Conservation (phyloP, 1,140 invertebrate genomes). For the Leptinotarsa lineolata region DNA sequence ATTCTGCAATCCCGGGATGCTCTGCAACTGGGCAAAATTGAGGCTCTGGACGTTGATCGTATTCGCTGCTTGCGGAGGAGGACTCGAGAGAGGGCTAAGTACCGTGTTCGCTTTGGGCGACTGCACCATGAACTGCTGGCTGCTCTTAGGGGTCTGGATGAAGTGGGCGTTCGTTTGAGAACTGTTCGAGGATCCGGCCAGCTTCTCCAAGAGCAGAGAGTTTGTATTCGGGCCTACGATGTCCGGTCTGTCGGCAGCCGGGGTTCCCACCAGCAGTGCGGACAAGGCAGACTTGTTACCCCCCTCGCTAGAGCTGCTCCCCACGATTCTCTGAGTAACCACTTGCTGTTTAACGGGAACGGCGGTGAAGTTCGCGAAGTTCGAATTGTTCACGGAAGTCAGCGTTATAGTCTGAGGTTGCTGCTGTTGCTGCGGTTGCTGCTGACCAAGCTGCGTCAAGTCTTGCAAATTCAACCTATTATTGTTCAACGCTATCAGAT, state of each 20-base stretch:
- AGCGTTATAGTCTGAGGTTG: constrained; percentile 52
- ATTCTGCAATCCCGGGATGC: constrained; percentile 77
- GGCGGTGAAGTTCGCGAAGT: constrained; percentile 45
- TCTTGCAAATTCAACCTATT: constrained; percentile 51
- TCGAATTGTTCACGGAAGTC: constrained; percentile 46
- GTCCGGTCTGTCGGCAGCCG: constrained; percentile 64
- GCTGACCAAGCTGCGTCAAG: constrained; percentile 25
- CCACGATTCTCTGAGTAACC: constrained; percentile 37
- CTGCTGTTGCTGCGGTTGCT: constrained; percentile 43
- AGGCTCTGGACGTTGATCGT: constrained; percentile 72
- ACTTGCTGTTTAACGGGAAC: constrained; percentile 50
- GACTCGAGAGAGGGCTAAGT: constrained; percentile 62
- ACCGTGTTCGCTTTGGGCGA: constrained; percentile 47
- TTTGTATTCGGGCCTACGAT: constrained; percentile 61
- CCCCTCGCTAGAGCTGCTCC: constrained; percentile 30
- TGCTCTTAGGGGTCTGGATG: constrained; percentile 43
- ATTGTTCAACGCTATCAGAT: constrained; percentile 58
- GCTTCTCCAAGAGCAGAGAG: constrained; percentile 62
- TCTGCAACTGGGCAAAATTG: constrained; percentile 75
- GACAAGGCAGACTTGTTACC: constrained; percentile 42
- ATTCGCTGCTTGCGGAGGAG: constrained; percentile 56
- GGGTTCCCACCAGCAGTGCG: constrained; percentile 58
- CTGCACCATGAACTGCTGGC: constrained; percentile 45
- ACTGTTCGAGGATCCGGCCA: constrained; percentile 58
- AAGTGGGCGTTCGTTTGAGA: constrained; percentile 41